These are phyloP conservation scores for Probosciger aterrimus DNA, from an alignment of 2,113 vertebrate genomes.

Conservation along the genomic window DNA sequence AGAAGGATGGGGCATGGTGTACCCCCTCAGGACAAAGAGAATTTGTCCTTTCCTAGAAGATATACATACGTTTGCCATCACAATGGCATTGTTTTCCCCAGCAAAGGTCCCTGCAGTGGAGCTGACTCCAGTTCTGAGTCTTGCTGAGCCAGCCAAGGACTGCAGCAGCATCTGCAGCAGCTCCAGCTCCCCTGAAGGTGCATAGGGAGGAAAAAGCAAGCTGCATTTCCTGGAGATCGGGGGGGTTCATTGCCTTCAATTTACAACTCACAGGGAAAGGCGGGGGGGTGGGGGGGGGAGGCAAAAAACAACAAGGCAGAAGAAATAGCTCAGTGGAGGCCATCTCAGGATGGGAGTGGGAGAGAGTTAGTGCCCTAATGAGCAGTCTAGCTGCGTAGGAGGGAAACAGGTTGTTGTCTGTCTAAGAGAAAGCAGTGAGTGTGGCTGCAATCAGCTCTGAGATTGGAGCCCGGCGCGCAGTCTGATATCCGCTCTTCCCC, in stretches of 20 bases:
- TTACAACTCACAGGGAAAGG: background rate
- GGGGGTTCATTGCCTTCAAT: constrained; percentile 44
- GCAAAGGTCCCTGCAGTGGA: background rate
- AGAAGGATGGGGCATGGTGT: background rate
- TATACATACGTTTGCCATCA: accelerated
- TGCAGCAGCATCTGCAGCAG: background rate
- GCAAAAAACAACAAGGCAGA: background rate
- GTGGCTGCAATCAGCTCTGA: constrained; percentile 30
- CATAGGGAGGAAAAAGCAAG: background rate
- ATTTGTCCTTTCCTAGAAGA: background rate
- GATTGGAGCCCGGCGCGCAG: constrained; percentile 30
- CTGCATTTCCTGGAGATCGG: background rate
- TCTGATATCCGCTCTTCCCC: constrained; percentile 49
- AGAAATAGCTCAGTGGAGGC: constrained; percentile 58
- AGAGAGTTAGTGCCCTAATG: constrained; percentile 67
- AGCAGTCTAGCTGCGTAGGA: constrained; percentile 64
- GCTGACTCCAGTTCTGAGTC: background rate
- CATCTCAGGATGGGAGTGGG: constrained; percentile 65
- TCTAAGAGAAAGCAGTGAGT: constrained; percentile 37
- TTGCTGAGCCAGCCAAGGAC: background rate
- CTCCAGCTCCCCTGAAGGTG: background rate
- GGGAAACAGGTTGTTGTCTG: constrained; percentile 64
- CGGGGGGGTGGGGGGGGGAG: too few relatives aligned
- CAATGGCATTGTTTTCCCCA: background rate
- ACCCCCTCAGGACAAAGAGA: background rate